Evolutionary conservation across 2,113 vertebrate genomes (phyloP).

Genomic region (Hippolais icterina): DNA sequence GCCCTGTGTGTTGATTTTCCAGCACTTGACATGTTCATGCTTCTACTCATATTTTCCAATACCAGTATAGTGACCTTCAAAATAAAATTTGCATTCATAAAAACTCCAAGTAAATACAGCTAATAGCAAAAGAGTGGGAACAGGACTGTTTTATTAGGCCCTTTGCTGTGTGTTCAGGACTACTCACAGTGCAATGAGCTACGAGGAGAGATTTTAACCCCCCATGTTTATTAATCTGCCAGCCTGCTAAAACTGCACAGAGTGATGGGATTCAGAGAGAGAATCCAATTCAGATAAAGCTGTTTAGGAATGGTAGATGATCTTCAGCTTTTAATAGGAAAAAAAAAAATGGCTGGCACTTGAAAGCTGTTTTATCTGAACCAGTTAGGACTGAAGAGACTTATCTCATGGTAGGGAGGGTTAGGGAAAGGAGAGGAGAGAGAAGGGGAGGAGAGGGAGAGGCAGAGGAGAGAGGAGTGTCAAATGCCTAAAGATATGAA

Average conservation of each 20-base stretch:
- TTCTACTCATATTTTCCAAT: not conserved
- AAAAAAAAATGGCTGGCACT: not conserved
- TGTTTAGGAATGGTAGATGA: not conserved
- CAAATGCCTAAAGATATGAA: not conserved
- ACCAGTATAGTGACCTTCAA: not conserved
- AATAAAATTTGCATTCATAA: not conserved
- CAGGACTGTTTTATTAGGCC: fast-evolving
- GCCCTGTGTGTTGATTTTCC: not conserved
- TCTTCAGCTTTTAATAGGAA: not conserved
- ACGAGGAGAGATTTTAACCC: fast-evolving
- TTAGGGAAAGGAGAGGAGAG: not conserved
- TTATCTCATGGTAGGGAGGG: not conserved
- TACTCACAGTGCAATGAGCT: not conserved
- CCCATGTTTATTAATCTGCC: not conserved
- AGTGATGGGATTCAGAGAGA: not conserved
- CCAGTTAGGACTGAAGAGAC: not conserved
- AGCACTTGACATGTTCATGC: not conserved
- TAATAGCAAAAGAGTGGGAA: not conserved
- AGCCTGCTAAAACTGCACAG: not conserved
- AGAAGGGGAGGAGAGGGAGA: not conserved
- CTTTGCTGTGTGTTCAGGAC: not conserved
- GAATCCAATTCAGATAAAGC: not conserved
- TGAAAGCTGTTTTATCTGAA: not conserved
- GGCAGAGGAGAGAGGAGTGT: not conserved
- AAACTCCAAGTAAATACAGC: not conserved